Evolutionary conservation across 2,888 invertebrate genomes (phyloP).

Genomic region (Amphipyra tragopoginis): DNA sequence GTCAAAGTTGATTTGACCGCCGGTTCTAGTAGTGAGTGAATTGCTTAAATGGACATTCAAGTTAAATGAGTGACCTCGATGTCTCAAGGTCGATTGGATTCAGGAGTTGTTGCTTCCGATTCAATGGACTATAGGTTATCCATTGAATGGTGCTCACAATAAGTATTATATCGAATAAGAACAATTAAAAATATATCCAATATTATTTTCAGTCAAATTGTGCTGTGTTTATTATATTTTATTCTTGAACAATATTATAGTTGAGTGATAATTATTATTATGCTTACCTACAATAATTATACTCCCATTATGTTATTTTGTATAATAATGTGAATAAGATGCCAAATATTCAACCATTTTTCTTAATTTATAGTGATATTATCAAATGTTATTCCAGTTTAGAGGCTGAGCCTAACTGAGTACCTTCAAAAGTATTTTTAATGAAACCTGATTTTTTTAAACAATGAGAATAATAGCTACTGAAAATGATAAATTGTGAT

Average conservation of each 20-base stretch:
- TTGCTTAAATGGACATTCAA: constrained; percentile 15
- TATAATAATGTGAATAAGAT: constrained; percentile 81
- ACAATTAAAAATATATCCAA: constrained; percentile 56
- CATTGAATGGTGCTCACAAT: constrained; percentile 62
- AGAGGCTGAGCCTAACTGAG: constrained; percentile 68
- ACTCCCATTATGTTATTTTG: constrained; percentile 55
- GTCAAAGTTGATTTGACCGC: constrained; percentile 49
- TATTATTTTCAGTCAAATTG: constrained; percentile 75
- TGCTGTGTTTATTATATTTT: constrained; percentile 79
- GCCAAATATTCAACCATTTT: constrained; percentile 84
- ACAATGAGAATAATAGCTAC: constrained; percentile 7
- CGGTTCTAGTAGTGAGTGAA: constrained; percentile 32
- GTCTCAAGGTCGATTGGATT: constrained; percentile 13
- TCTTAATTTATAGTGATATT: constrained; percentile 70
- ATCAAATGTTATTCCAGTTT: constrained; percentile 70
- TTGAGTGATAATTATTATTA: constrained; percentile 75
- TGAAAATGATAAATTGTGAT: constrained; percentile 5
- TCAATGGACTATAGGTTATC: constrained; percentile 32
- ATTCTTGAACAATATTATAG: constrained; percentile 73
- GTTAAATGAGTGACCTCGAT: constrained; percentile 21
- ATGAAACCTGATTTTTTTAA: constrained; percentile 1
- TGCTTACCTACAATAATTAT: constrained; percentile 56
- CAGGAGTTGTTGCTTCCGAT: constrained; percentile 25
- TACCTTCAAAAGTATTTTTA: constrained; percentile 30
- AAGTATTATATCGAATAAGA: constrained; percentile 65